Conservation (phyloP, 1,140 invertebrate genomes). For the Lepidotrigona ventralis region DNA sequence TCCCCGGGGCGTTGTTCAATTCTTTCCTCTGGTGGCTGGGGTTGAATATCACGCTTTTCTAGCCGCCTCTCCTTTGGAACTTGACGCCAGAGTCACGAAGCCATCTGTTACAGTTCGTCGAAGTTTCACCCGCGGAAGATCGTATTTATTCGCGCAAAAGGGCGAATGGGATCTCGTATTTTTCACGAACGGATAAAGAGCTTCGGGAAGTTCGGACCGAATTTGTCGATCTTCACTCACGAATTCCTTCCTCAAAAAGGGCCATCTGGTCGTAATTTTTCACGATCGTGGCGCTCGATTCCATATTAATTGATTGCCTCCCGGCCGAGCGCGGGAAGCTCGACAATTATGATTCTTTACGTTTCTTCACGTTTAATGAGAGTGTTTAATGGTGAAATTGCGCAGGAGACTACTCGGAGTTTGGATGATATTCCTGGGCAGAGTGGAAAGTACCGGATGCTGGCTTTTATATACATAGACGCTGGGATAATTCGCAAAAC, state of each 20-base stretch:
- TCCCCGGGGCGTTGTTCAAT: conserved; percentile 54
- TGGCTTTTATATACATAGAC: not conserved
- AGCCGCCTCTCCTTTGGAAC: conserved; percentile 26
- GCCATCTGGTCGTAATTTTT: not conserved
- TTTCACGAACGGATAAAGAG: conserved; percentile 24
- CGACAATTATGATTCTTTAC: conserved; percentile 7
- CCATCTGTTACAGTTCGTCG: conserved; percentile 62
- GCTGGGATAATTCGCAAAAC: not conserved
- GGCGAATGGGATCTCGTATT: conserved; percentile 15
- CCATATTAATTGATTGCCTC: not conserved
- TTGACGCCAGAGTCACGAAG: conserved; percentile 62
- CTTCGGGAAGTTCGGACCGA: not conserved
- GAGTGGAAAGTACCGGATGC: not conserved
- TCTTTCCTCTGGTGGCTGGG: conserved; percentile 40
- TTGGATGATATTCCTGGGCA: not conserved
- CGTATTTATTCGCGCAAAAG: conserved; percentile 54
- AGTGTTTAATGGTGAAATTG: not conserved
- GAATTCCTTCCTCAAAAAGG: not conserved
- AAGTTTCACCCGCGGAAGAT: conserved; percentile 39
- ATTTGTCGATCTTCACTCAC: not conserved
- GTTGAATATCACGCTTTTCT: conserved; percentile 40
- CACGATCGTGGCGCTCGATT: not conserved
- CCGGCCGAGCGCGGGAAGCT: too few relatives aligned
- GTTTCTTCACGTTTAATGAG: not conserved
- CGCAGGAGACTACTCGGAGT: not conserved